Base-by-base conservation (phyloP, 2,888 invertebrate species). In the Scrobipalpa atriplicella region DNA sequence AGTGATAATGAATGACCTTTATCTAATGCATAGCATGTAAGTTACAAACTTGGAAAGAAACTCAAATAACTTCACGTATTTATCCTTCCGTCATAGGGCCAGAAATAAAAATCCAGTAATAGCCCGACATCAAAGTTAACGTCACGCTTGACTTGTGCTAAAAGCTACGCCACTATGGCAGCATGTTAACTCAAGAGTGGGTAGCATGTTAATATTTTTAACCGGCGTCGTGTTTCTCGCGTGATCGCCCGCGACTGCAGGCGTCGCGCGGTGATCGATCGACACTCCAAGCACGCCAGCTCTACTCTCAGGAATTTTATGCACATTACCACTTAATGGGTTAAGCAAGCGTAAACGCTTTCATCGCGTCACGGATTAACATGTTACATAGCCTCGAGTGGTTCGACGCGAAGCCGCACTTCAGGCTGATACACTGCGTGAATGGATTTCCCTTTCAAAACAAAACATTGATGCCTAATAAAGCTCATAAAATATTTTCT, bases 141-240 rank as follows among this genome's bases (percentile, higher is more conserved):
- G 19, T 52, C 52, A 19, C 19, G 52, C 19, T 11, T 52, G 52
- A 56, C 36, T n/a, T 56, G 29, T 56, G 13, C 11, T 56, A 19
- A 56, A 56, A 21, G 56, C 29, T n/a, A 56, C 21, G 21, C 29
- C 13, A 56, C 29, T 36, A 43, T 62, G 41, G 18, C 66, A 71
- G 73, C 71, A 70, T 76, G 74, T 77, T 74, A 68, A 71, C 78
- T 76, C 81, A 41, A 43, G 21, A 82, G 78, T 70, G 77, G 74
- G 75, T 76, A 82, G 80, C 82, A 84, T 83, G 83, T 83, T 84
- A 84, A 86, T 86, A 81, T 85, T 85, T 85, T 83, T 80, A 82
- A 79, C 47, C 47, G 79, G 18, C 1, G 18, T 62, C 62, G 43
- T 16, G 43, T 62, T 63, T 36, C 63, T 63, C 62, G 63, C 63